Base-by-base conservation (phyloP, 1,140 invertebrate species). In the Coptotermes formosanus region DNA sequence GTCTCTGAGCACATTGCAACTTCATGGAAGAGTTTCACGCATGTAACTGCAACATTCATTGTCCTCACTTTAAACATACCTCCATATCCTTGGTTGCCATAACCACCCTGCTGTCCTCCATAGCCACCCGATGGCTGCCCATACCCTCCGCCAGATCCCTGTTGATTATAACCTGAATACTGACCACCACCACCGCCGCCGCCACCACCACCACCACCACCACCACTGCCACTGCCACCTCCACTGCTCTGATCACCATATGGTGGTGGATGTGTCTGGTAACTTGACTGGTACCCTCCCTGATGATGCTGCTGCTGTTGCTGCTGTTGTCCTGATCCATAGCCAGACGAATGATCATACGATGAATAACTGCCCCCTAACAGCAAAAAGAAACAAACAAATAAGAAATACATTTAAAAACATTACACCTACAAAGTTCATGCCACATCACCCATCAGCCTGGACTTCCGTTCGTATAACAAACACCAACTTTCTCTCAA, bases 311-410 rank as follows among this genome's bases (percentile, higher is more conserved):
- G 52, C 59, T 64, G 59, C 21, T 64, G 59, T 64, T 64, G 64
- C 83, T 82, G 85, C 52, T 84, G 85, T 30, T 85, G 85, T 38
- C 43, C 83, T 30, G 86, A 86, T 43, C 81, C 81, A 81, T 86
- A 86, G n/a, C 64, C 64, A 43, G 86, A 83, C 23, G 86, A 84
- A 45, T 86, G 86, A 81, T 86, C 86, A 84, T 86, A 86, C 25
- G 86, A 86, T 25, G 86, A 82, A 45, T 86, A 86, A 64, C 45
- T 86, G 21, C 82, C 83, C 64, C 86, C 86, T 84, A 38, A 52
- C 30, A 86, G 30, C 23, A 83, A 45, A 84, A 83, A 52, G 19
- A 81, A 43, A 21, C 43, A 55, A 38, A 38, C 38, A 38, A 38
- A 2, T 38, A 38, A 38, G 38, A 38, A 38, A 38, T 38, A 38